A percentile compares a stretch with the other conserved stretches of the same genome.
Conservation (phyloP, 2,888 invertebrate genomes). For the Vesta saturnalis region DNA sequence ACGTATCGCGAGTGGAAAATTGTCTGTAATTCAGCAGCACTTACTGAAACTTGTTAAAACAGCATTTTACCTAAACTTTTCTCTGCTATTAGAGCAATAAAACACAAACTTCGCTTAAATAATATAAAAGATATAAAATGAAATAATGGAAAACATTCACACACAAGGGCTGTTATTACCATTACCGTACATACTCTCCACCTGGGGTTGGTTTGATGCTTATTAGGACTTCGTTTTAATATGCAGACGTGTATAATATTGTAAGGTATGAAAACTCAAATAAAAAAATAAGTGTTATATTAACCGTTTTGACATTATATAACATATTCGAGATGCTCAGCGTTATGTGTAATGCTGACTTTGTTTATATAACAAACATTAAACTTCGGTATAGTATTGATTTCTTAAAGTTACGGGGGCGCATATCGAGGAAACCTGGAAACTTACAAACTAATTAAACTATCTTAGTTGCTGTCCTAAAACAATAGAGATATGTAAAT, state of each 20-base stretch:
- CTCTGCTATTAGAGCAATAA: slow-evolving; percentile 46
- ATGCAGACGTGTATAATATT: slow-evolving; percentile 42
- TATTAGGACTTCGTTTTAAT: slow-evolving; percentile 44
- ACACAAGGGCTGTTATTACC: slow-evolving; percentile 46
- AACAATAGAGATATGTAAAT: slow-evolving; percentile 63
- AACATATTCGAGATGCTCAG: slow-evolving; percentile 18
- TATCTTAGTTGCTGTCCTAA: slow-evolving; percentile 61
- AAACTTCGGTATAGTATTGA: slow-evolving; percentile 60
- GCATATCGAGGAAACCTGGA: slow-evolving; percentile 58
- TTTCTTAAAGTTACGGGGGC: slow-evolving; percentile 59
- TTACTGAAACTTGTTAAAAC: slow-evolving; percentile 33
- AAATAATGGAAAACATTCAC: slow-evolving; percentile 51
- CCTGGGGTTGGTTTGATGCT: slow-evolving; percentile 30
- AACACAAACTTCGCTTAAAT: slow-evolving; percentile 47
- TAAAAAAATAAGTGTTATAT: not conserved
- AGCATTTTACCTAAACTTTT: slow-evolving; percentile 33
- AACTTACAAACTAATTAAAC: slow-evolving; percentile 64
- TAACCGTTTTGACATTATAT: slow-evolving; percentile 4
- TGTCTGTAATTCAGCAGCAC: slow-evolving; percentile 31
- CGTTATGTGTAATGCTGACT: slow-evolving; percentile 32
- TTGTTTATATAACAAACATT: slow-evolving; percentile 63
- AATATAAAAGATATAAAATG: slow-evolving; percentile 47
- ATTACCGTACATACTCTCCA: slow-evolving; percentile 43
- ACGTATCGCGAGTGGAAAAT: slow-evolving; percentile 26
- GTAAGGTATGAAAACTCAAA: not conserved